These are phyloP conservation scores for Neoascia interrupta DNA, from an alignment of 2,888 invertebrate species.

Conservation along the genomic window DNA sequence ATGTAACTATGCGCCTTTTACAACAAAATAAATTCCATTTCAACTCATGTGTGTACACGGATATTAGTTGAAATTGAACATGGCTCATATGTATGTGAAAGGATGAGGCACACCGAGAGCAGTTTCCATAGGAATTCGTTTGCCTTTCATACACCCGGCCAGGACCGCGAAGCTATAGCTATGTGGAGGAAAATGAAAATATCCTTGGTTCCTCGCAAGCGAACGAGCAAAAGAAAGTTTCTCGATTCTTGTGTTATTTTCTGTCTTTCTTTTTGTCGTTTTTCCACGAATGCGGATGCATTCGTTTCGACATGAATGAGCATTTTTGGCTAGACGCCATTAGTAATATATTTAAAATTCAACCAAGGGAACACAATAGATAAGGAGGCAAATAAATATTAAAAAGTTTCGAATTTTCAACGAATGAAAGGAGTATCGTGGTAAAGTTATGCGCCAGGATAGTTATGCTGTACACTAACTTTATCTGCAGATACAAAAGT, in stretches of 20 bases:
- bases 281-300: constrained; percentile 51
- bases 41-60: constrained; percentile 66
- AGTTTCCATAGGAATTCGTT: constrained; percentile 39
- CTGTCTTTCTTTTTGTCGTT: constrained; percentile 16
- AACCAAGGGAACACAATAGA: constrained; percentile 72
- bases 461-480: no score
- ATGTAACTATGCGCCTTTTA: constrained; percentile 39
- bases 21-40: constrained; percentile 65
- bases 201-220: constrained; percentile 29
- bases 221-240: constrained; percentile 52
- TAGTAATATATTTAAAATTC: constrained; percentile 73
- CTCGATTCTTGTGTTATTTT: constrained; percentile 35
- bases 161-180: not conserved
- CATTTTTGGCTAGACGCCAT: constrained; percentile 72
- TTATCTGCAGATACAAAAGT: no score
- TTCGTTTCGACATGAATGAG: constrained; percentile 52
- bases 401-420: constrained; percentile 65
- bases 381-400: constrained; percentile 70
- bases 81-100: constrained; percentile 51
- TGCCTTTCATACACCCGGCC: constrained; percentile 23
- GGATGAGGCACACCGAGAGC: constrained; percentile 9
- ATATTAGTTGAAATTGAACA: constrained; percentile 67
- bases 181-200: constrained; percentile 5
- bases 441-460: constrained; percentile 24
- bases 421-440: constrained; percentile 34